Evolutionary conservation across 1,140 invertebrate genomes (phyloP).

Genomic region (Brachionus manjavacas): DNA sequence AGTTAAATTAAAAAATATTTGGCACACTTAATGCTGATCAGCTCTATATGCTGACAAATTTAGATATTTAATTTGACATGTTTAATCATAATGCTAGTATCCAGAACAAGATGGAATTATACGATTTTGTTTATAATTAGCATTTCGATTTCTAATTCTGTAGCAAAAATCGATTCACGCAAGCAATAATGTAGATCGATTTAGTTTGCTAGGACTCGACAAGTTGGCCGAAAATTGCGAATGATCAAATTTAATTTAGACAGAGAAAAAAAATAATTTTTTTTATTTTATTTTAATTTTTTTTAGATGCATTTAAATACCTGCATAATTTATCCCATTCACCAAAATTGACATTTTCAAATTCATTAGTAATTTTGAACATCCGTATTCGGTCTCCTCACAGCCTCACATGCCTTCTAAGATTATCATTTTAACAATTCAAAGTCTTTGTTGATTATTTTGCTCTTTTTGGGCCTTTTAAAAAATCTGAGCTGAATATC

Average conservation of each 20-base stretch:
- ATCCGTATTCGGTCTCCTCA: too few relatives aligned
- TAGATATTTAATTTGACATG: neutral
- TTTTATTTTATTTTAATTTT: neutral
- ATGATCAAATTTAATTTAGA: neutral
- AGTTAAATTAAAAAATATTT: neutral
- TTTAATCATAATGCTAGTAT: conserved; percentile 5
- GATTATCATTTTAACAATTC: too few relatives aligned
- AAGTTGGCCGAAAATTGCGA: neutral
- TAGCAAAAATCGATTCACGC: neutral
- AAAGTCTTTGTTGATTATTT: too few relatives aligned
- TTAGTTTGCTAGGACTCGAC: neutral
- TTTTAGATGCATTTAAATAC: neutral
- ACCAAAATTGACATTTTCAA: too few relatives aligned
- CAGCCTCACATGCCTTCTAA: too few relatives aligned
- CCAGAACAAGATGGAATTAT: neutral
- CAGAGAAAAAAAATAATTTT: neutral
- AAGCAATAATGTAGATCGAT: neutral
- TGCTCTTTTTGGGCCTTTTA: too few relatives aligned
- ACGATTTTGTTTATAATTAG: neutral
- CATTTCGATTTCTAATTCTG: neutral
- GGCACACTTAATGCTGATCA: neutral
- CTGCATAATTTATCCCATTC: too few relatives aligned
- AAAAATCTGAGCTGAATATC: too few relatives aligned
- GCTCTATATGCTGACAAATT: neutral
- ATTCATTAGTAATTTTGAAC: too few relatives aligned